Base-by-base conservation (phyloP, 2,113 vertebrate species). In the Myrmecophaga tridactyla region DNA sequence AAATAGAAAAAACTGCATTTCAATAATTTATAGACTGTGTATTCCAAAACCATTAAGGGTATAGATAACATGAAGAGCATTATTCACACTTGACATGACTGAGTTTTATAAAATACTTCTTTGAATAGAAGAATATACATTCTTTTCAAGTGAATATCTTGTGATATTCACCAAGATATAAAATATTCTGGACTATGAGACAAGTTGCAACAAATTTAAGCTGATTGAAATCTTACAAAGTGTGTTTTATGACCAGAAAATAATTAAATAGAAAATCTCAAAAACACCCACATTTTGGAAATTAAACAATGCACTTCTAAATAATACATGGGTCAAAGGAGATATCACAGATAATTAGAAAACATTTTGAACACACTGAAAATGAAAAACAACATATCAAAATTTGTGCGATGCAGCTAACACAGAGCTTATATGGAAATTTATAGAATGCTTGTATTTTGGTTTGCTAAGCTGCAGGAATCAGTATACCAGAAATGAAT, bases 291-390 rank as follows among this genome's bases (percentile, higher is more conserved):
- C 76, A 86, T 60, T 53, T 83, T 92, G 29, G 17, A 94, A 90
- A 63, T 76, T 83, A 87, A 90, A 77, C 36, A 84, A 23, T 56
- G 39, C 41, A 48, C 9, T 84, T 96, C 31, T 92, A 90, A 92
- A 56, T 62, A 90, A 65, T 48, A 27, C 4, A 34, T 69, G 10
- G 13, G 4, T 87, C 41, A 58, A 60, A 89, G 60, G 94, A 88
- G 43, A 78, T 93, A 91, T 76, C 39, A 46, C 27, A 81, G 34
- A 7, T 60, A 89, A 88, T 88, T 39, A 85, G 23, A 46, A 85
- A 82, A 65, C 90, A 85, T 62, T 92, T 84, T 90, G 34, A 69
- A 90, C 13, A 90, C 15, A 90, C 58, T 81, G 94, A 58, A 56
- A 90, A 67, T 56, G 46, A 87, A 88, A 78, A 41, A 23, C 48